phyloP scores from a whole-genome alignment of 2,888 invertebrate genomes.

The Chrysolina americana region DNA sequence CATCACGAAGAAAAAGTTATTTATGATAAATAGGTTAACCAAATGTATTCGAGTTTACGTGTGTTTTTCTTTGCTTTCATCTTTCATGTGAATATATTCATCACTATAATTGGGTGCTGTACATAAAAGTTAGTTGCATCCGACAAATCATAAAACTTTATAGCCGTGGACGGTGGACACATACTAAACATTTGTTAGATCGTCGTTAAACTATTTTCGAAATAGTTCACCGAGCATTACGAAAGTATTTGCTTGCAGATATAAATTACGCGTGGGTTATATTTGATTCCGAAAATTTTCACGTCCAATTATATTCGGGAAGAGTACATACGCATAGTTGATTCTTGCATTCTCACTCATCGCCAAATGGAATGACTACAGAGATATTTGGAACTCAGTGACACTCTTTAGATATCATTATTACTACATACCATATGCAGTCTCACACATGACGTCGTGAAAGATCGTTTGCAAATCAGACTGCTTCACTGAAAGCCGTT shows the following conservation, averaged over 20 bases:
- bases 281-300: not conserved
- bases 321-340: not conserved
- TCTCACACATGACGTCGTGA: too few species aligned
- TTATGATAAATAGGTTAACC: too few species aligned
- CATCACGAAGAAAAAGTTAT: too few species aligned
- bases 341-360: not conserved
- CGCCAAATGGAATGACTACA: too few species aligned
- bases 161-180: conserved; percentile 10
- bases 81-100: not conserved
- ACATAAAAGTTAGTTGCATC: not conserved
- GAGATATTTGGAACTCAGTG: too few species aligned
- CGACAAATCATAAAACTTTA: conserved; percentile 8
- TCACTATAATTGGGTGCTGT: not conserved
- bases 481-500: too few species aligned
- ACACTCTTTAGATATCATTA: too few species aligned
- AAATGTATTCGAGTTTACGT: not conserved
- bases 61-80: not conserved
- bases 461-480: too few species aligned
- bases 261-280: not conserved
- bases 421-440: too few species aligned
- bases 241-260: not conserved
- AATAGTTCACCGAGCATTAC: conserved; percentile 6
- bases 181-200: conserved; percentile 4
- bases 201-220: conserved; percentile 21
- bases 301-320: not conserved